phyloP scores from a whole-genome alignment of 1,140 invertebrate genomes.

The Pollicipes pollicipes region DNA sequence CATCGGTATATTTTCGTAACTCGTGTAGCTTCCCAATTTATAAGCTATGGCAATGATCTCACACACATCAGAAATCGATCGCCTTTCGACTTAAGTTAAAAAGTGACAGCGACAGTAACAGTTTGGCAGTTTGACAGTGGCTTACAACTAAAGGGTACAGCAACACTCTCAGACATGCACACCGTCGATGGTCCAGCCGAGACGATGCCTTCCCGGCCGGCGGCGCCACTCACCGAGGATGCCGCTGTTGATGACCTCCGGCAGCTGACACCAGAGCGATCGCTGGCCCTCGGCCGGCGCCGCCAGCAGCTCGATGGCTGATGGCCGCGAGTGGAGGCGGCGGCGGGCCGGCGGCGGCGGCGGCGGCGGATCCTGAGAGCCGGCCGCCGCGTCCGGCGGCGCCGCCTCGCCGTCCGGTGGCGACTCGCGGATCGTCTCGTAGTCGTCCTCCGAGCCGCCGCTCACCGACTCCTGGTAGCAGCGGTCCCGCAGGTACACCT shows the following conservation, averaged over 20 bases:
- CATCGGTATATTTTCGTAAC: too few species aligned
- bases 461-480: not conserved
- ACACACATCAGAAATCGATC: too few species aligned
- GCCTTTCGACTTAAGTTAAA: too few species aligned
- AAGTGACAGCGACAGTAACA: too few species aligned
- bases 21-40: too few species aligned
- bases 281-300: conserved; percentile 41
- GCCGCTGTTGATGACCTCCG: conserved; percentile 58
- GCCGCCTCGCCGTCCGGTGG: not conserved
- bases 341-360: not conserved
- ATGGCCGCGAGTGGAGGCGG: conserved; percentile 26
- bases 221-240: conserved; percentile 43
- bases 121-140: too few species aligned
- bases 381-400: conserved; percentile 9
- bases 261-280: conserved; percentile 85
- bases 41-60: too few species aligned
- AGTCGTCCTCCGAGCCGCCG: not conserved
- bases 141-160: too few species aligned
- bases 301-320: conserved; percentile 44
- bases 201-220: not conserved
- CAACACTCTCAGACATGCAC: too few species aligned
- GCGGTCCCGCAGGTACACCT: not conserved
- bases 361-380: conserved; percentile 6
- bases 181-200: not conserved
- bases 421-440: not conserved